phyloP scores from a whole-genome alignment of 2,113 vertebrate genomes.

The Thoracochromis brauschi region DNA sequence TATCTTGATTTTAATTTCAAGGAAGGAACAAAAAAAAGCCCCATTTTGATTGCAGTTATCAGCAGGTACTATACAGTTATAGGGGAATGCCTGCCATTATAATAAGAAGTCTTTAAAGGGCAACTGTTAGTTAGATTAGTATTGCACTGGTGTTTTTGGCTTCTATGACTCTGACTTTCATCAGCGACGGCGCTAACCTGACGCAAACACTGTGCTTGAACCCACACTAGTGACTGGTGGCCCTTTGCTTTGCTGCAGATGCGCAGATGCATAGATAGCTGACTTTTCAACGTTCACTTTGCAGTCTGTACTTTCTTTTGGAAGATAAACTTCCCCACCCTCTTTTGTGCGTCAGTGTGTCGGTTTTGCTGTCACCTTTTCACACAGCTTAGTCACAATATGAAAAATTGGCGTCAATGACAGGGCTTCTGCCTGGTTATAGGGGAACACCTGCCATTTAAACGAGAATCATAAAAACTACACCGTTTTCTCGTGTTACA shows the following conservation, averaged over 20 bases:
- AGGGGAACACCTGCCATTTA: background rate
- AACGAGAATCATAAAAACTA: background rate
- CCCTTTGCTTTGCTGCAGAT: background rate
- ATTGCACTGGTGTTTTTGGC: background rate
- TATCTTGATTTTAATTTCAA: background rate
- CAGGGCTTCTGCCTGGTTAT: background rate
- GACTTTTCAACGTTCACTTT: background rate
- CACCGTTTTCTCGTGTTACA: background rate
- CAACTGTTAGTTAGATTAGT: background rate
- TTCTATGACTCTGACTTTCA: background rate
- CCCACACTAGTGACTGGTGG: background rate
- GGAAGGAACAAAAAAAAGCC: background rate
- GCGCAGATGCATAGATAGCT: background rate
- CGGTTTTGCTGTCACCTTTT: background rate
- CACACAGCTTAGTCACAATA: background rate
- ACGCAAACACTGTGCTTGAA: background rate
- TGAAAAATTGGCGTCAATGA: background rate
- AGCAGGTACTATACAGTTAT: background rate
- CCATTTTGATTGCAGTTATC: background rate
- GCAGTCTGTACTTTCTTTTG: background rate
- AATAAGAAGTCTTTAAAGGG: background rate
- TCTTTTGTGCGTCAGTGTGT: background rate
- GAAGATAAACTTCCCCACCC: background rate
- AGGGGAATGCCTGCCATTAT: background rate
- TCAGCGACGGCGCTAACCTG: background rate